These are phyloP conservation scores for Dioctria rufipes DNA, from an alignment of 2,888 invertebrate genomes.

Conservation along the genomic window DNA sequence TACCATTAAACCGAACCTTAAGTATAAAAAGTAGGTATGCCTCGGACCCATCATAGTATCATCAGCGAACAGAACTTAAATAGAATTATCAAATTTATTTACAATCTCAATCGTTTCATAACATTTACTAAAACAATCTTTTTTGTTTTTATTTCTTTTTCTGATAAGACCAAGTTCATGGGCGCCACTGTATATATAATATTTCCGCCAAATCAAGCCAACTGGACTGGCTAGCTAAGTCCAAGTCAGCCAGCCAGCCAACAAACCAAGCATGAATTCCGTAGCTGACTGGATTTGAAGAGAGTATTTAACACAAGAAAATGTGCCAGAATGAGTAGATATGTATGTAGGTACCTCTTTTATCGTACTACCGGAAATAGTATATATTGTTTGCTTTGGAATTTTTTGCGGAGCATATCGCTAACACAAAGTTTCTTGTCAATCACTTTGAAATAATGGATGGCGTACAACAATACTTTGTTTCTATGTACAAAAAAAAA, in stretches of 20 bases:
- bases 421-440: neutral
- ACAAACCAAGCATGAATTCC: constrained; percentile 12
- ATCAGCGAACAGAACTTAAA: too few species aligned
- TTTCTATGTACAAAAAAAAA: neutral
- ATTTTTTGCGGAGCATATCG: neutral
- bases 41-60: too few species aligned
- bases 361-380: constrained; percentile 13
- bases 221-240: too few species aligned
- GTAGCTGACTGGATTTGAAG: too few species aligned
- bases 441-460: neutral
- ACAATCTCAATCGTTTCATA: too few species aligned
- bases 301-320: neutral
- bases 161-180: constrained; percentile 27
- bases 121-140: neutral
- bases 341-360: neutral
- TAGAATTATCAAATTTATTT: too few species aligned
- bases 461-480: neutral
- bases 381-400: neutral
- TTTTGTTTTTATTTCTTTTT: neutral
- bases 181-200: constrained; percentile 20
- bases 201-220: neutral
- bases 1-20: too few species aligned
- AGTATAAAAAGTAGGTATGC: too few species aligned
- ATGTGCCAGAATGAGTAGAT: too few species aligned
- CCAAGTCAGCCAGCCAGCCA: neutral